These are phyloP conservation scores for Drosophila trapezifrons DNA, from an alignment of 1,140 invertebrate species.

Conservation along the genomic window DNA sequence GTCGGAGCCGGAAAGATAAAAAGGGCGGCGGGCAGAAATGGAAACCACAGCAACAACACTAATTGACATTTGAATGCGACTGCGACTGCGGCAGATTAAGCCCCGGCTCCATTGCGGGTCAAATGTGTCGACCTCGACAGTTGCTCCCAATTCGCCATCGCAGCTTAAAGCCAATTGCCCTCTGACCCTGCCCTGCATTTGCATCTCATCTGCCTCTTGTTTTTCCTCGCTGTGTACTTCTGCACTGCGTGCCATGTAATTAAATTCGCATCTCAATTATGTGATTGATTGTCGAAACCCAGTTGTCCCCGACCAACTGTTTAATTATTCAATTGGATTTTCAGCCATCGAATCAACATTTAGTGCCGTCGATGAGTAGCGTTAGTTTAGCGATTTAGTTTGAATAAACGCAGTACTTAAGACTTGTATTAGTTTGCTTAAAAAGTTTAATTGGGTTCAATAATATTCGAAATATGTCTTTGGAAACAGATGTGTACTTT, in stretches of 20 bases:
- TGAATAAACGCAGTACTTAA: not conserved
- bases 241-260: conserved; percentile 18
- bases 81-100: conserved; percentile 45
- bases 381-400: not conserved
- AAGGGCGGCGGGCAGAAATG: conserved; percentile 43
- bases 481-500: too few relatives aligned
- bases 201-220: not conserved
- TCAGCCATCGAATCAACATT: conserved; percentile 22
- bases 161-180: conserved; percentile 43
- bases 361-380: conserved; percentile 1
- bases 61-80: conserved; percentile 63
- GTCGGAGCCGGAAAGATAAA: conserved; percentile 60
- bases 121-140: conserved; percentile 57
- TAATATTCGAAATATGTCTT: too few relatives aligned
- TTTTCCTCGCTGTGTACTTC: too few relatives aligned
- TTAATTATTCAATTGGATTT: conserved; percentile 39
- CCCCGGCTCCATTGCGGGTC: conserved; percentile 57
- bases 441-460: too few relatives aligned
- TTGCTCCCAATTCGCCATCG: conserved; percentile 40
- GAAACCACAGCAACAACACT: conserved; percentile 70
- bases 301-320: conserved; percentile 2
- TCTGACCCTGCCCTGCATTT: conserved; percentile 32
- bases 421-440: not conserved
- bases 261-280: conserved; percentile 44
- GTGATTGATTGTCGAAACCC: conserved; percentile 34